Base-by-base conservation (phyloP, 1,140 invertebrate species). In the Drosophila prosaltans region DNA sequence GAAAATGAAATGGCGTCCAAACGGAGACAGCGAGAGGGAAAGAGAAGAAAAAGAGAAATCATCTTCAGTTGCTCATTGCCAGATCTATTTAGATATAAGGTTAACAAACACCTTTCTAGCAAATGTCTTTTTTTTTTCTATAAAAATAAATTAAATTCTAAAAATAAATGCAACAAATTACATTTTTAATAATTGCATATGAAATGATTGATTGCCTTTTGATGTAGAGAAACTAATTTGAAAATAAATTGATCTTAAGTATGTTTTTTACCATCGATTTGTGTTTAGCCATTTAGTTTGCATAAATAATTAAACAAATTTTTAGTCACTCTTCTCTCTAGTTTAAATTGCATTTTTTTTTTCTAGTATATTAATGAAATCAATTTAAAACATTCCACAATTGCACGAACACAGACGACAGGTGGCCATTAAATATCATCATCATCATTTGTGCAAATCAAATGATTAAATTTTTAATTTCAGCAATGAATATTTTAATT, bases 321-420 rank as follows among this genome's bases (percentile, higher is more conserved):
- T 30, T 30, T 30, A 30, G 28, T 4, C 2, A 11, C 9, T 43
- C n/a, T 43, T 24, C n/a, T 7, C 45, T 7, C 45, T 24, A 48
- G 21, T 24, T 24, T 48, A 3, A 16, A 43, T 43, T 43, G n/a
- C 41, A 3, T 48, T 21, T 30, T 40, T 21, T 30, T 40, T 36
- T 30, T 30, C 2, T 30, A 4, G 4, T 61, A 63, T 63, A 70
- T 69, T 60, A 70, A 78, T 66, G 69, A 70, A 78, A 69, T 69
- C 51, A 78, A 67, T 69, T 63, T 45, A 54, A 63, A 1, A 43
- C 59, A 61, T 40, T 39, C 30, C 54, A 45, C 43, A 21, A 21
- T 51, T 26, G 21, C 21, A 26, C 45, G 21, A 51, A 51, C 16
- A 10, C 28, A 4, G 21, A 51, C 24, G 45, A 51, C 45, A 51